A percentile compares a stretch with the other conserved stretches of the same genome.
These are phyloP conservation scores for Eulemur rufifrons DNA, from an alignment of 2,113 vertebrate species.

Conservation along the genomic window DNA sequence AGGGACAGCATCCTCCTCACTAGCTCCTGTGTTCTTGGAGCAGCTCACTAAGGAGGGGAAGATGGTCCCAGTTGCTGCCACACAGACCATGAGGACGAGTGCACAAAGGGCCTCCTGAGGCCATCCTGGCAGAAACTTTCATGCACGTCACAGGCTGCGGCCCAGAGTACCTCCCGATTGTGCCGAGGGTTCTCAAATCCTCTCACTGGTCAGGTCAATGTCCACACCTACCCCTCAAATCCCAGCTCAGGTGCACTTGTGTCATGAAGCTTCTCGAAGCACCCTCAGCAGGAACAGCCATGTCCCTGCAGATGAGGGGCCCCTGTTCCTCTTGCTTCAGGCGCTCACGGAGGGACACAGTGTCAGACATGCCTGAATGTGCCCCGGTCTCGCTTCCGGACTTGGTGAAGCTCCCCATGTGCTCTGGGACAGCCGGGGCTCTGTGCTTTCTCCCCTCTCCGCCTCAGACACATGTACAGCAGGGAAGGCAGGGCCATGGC, in stretches of 20 bases:
- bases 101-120: not conserved
- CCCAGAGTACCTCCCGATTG: too few relatives aligned
- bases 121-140: not conserved
- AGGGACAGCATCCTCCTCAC: too few relatives aligned
- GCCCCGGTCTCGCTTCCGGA: not conserved
- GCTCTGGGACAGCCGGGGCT: not conserved
- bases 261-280: not conserved
- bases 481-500: not conserved
- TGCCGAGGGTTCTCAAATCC: accelerated
- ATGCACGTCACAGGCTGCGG: accelerated
- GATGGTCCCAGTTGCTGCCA: not conserved
- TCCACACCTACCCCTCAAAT: not conserved
- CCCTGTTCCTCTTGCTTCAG: not conserved
- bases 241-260: not conserved
- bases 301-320: not conserved
- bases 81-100: not conserved
- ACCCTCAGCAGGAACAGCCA: not conserved
- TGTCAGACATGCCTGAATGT: too few relatives aligned
- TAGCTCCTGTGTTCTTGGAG: accelerated
- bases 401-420: not conserved
- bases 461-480: not conserved
- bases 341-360: not conserved
- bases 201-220: too few relatives aligned
- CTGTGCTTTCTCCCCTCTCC: not conserved
- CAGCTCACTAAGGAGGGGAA: not conserved